Evolutionary conservation across 1,140 invertebrate species (phyloP), one percentile per base, ranked within the genome.

Genomic region (Habropoda laboriosa): DNA sequence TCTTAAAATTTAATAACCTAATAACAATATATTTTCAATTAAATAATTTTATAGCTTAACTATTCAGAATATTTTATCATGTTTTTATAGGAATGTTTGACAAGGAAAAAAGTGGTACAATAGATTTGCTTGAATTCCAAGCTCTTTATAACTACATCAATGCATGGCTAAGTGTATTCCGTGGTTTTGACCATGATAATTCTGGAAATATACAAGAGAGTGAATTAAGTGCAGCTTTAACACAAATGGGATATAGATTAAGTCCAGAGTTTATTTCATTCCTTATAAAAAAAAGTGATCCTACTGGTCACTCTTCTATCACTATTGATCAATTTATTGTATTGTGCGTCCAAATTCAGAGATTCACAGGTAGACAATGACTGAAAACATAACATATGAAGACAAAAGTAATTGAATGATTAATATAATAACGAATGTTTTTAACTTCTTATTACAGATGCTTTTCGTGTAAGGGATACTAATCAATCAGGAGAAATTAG

Each of bases 291-390:
- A 96, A 96, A 92, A 95, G 95, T 89, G 95, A 96, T 92, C 89
- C 94, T 2, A 91, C 93, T 84, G 91, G 92, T 40, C 94, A 95
- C 47, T 93, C 94, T 75, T 94, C 94, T 83, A 95, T 98, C 47
- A 96, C 96, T 1, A 95, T 98, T 40, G 97, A 98, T 92, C 96
- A 96, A 79, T 98, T 98, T 88, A 98, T 98, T 87, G 96, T 98
- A 35, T 90, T 96, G 2, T 98, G 97, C 92, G 96, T 98, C 18
- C 96, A 98, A 93, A 95, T 98, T 63, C 97, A 98, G 90, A 95
- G 95, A 45, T 96, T 98, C 85, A 98, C 95, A 88, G 93, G 93
- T 93, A 87, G 86, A 40, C 77, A 57, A 12, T n/a, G n/a, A n/a
- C n/a, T n/a, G n/a, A n/a, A n/a, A n/a, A n/a, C n/a, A n/a, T n/a